A percentile compares a stretch with the other conserved stretches of the same genome.
Evolutionary conservation across 1,140 invertebrate species (phyloP).

Genomic region (Brachionus asplanchnoidis): DNA sequence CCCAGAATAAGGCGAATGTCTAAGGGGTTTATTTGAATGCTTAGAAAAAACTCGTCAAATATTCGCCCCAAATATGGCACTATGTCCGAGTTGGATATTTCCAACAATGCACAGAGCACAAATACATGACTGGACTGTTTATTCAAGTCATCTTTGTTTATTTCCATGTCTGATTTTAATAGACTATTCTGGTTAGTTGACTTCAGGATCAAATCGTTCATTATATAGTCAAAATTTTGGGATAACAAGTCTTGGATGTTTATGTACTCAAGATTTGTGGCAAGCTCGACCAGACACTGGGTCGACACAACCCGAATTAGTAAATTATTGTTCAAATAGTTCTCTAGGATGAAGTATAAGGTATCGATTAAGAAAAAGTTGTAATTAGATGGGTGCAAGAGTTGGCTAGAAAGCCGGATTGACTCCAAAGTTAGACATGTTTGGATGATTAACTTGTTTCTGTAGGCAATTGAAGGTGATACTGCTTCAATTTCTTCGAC

Average conservation of each 20-base stretch:
- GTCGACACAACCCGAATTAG: conserved; percentile 1
- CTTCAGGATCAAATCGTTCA: conserved; percentile 31
- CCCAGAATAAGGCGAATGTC: background rate
- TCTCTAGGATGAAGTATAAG: conserved; percentile 5
- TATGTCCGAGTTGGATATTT: conserved; percentile 14
- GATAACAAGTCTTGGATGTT: conserved; percentile 34
- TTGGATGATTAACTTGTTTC: conserved; percentile 1
- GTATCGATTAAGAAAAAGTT: conserved; percentile 20
- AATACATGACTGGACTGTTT: conserved; percentile 18
- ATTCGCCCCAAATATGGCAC: background rate
- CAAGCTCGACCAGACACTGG: background rate
- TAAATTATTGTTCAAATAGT: conserved; percentile 8
- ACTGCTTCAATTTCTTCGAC: background rate
- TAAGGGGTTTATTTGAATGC: conserved; percentile 15
- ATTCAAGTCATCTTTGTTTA: background rate
- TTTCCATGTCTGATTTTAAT: background rate
- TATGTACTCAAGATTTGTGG: background rate
- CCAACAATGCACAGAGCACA: conserved; percentile 27
- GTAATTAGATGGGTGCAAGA: background rate
- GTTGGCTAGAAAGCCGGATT: background rate
- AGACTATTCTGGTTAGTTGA: background rate
- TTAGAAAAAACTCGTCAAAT: conserved; percentile 22
- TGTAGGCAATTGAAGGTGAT: background rate
- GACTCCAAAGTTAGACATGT: conserved; percentile 6
- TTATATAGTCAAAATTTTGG: conserved; percentile 30